phyloP scores from a whole-genome alignment of 1,140 invertebrate species.

The Bactericera cockerelli region DNA sequence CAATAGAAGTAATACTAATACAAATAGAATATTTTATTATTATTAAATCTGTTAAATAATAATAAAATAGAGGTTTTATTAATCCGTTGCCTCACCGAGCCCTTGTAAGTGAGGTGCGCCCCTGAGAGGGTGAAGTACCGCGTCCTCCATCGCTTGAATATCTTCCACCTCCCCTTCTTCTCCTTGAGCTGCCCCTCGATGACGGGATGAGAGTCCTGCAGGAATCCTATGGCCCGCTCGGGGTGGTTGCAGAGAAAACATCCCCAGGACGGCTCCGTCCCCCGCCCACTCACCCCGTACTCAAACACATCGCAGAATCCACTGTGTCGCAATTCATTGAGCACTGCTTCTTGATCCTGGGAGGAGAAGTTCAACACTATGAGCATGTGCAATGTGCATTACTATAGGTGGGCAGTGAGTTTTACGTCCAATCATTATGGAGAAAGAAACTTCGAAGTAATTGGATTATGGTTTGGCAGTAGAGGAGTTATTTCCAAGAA shows the following conservation, averaged over 20 bases:
- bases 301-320: constrained; percentile 89
- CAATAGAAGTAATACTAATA: too few relatives aligned
- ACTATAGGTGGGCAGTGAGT: too few relatives aligned
- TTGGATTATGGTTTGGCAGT: too few relatives aligned
- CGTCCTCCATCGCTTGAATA: constrained; percentile 80
- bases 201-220: constrained; percentile 56
- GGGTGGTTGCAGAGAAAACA: constrained; percentile 86
- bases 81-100: constrained; percentile 52
- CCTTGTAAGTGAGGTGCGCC: constrained; percentile 73
- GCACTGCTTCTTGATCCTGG: constrained; percentile 66
- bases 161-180: constrained; percentile 82
- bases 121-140: constrained; percentile 85
- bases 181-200: constrained; percentile 87
- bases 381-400: constrained; percentile 11
- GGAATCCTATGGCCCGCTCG: constrained; percentile 64
- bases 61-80: too few relatives aligned
- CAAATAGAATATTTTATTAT: too few relatives aligned
- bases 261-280: constrained; percentile 46
- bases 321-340: constrained; percentile 69
- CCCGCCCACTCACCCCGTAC: constrained; percentile 38
- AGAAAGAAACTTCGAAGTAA: too few relatives aligned
- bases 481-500: too few relatives aligned
- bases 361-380: not conserved
- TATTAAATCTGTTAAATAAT: too few relatives aligned
- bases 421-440: too few relatives aligned